Percentiles rank a stretch among this genome's conserved stretches.
phyloP scores from a whole-genome alignment of 2,797 vertebrate genomes.

The Otolemur crassicaudatus region DNA sequence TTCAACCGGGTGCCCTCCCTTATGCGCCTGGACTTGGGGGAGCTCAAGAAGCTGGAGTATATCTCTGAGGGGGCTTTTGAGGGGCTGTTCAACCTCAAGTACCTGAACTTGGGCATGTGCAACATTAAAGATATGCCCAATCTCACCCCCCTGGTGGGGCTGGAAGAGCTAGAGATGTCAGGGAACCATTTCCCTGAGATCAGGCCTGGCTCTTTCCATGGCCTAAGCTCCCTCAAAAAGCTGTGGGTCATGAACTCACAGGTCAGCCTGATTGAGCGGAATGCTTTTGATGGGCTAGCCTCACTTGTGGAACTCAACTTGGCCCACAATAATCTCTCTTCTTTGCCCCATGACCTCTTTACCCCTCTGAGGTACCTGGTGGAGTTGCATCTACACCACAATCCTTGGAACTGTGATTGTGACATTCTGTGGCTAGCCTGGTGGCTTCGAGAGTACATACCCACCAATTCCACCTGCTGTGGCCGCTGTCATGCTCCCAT shows the following conservation, averaged over 20 bases:
- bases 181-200: slow-evolving; percentile 97
- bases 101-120: slow-evolving; percentile 98
- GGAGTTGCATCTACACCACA: slow-evolving; percentile 98
- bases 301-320: slow-evolving; percentile 97
- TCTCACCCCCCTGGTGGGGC: slow-evolving; percentile 93
- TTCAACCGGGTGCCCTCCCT: slow-evolving; percentile 98
- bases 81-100: slow-evolving; percentile 97
- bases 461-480: slow-evolving; percentile 98
- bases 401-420: slow-evolving; percentile 98
- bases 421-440: slow-evolving; percentile 97
- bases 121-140: slow-evolving; percentile 97
- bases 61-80: slow-evolving; percentile 98
- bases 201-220: slow-evolving; percentile 94
- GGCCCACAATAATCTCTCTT: slow-evolving; percentile 98
- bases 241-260: slow-evolving; percentile 99
- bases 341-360: slow-evolving; percentile 97
- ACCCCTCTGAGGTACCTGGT: slow-evolving; percentile 96
- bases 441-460: slow-evolving; percentile 98
- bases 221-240: slow-evolving; percentile 95
- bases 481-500: slow-evolving; percentile 96
- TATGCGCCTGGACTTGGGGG: slow-evolving; percentile 97
- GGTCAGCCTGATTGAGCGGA: slow-evolving; percentile 95
- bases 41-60: slow-evolving; percentile 97
- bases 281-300: slow-evolving; percentile 97
- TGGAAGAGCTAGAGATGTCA: slow-evolving; percentile 98